Evolutionary conservation across 2,888 invertebrate genomes (phyloP).

Genomic region (Gerris lacustris): DNA sequence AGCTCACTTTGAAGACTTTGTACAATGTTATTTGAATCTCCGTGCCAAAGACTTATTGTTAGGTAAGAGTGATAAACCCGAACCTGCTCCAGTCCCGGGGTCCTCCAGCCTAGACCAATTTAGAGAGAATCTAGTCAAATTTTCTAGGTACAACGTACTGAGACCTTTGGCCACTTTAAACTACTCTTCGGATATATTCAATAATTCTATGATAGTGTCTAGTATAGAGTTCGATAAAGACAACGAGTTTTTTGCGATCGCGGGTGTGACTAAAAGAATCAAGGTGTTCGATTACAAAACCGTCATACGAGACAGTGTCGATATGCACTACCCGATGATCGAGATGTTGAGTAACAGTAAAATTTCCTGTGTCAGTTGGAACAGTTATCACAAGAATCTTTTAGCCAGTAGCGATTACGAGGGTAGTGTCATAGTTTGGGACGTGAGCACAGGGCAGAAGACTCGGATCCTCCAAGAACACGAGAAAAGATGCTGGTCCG

Average conservation of each 20-base stretch:
- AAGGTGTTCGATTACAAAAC: conserved; percentile 83
- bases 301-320: conserved; percentile 72
- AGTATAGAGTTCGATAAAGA: conserved; percentile 95
- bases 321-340: conserved; percentile 81
- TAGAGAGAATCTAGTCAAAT: conserved; percentile 72
- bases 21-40: conserved; percentile 70
- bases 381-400: conserved; percentile 75
- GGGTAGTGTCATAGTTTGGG: conserved; percentile 87
- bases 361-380: conserved; percentile 91
- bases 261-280: conserved; percentile 86
- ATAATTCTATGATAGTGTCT: conserved; percentile 72
- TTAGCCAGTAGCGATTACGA: conserved; percentile 89
- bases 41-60: conserved; percentile 61
- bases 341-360: conserved; percentile 88
- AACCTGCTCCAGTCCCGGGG: conserved; percentile 28
- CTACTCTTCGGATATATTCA: conserved; percentile 79
- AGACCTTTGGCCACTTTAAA: conserved; percentile 74
- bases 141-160: conserved; percentile 65
- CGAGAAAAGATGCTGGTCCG: conserved; percentile 91
- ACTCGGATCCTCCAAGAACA: conserved; percentile 74
- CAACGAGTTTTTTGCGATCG: conserved; percentile 88
- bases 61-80: conserved; percentile 35
- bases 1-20: conserved; percentile 79
- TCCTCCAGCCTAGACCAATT: conserved; percentile 56
- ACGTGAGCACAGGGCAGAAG: conserved; percentile 63